Conservation (phyloP, 2,888 invertebrate species). For the Drosophila macrospina region DNA sequence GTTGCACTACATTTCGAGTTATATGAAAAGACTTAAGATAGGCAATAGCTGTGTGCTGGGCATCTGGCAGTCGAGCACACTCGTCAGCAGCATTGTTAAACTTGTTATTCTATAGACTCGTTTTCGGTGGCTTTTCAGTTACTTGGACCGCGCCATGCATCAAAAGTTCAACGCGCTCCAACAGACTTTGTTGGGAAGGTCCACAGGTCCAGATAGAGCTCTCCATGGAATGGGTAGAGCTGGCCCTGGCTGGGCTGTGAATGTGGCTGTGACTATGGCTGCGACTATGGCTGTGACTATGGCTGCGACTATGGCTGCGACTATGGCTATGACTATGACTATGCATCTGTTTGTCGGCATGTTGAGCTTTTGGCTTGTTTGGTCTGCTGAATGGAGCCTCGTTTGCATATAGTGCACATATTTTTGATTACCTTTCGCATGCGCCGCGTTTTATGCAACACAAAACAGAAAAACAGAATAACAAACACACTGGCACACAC, state of each 20-base stretch:
- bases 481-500: neutral
- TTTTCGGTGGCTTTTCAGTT: conserved; percentile 58
- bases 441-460: conserved; percentile 58
- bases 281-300: neutral
- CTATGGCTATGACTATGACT: conserved; percentile 2
- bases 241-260: conserved; percentile 2
- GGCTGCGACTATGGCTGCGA: neutral
- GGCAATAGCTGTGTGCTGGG: neutral
- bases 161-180: conserved; percentile 70
- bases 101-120: conserved; percentile 9
- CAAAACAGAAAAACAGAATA: conserved; percentile 42
- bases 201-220: neutral
- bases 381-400: conserved; percentile 33
- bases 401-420: conserved; percentile 50
- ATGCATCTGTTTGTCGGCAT: conserved; percentile 12
- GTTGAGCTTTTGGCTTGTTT: conserved; percentile 30
- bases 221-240: neutral
- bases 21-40: neutral
- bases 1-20: no score
- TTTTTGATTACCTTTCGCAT: conserved; percentile 58
- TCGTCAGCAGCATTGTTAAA: neutral
- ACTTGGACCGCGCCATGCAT: conserved; percentile 65
- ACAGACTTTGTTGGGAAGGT: conserved; percentile 36
- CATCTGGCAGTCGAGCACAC: neutral
- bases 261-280: neutral